Conservation (phyloP, 2,797 vertebrate genomes). For the Mionectes olivaceus region DNA sequence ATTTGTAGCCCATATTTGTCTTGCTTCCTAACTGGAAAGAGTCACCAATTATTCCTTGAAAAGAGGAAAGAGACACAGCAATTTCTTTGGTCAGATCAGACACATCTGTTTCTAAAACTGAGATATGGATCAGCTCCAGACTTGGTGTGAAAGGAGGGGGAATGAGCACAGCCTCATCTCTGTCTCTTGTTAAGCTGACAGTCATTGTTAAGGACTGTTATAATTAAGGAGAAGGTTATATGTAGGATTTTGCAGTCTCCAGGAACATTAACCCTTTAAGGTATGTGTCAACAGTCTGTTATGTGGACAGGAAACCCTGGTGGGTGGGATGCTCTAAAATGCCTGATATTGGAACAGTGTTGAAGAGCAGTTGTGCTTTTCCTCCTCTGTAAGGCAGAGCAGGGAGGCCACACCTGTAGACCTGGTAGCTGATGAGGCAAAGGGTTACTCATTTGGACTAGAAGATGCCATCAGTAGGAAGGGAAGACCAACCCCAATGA, state of each 20-base stretch:
- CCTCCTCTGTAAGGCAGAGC: neutral
- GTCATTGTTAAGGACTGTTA: neutral
- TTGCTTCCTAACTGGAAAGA: neutral
- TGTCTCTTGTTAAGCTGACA: neutral
- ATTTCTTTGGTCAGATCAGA: neutral
- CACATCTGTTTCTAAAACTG: neutral
- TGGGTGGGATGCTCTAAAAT: neutral
- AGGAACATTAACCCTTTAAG: neutral
- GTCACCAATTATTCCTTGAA: neutral
- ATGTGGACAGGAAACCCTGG: neutral
- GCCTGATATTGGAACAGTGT: neutral
- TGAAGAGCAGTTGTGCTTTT: neutral
- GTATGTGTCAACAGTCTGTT: neutral
- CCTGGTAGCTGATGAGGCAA: fast-evolving
- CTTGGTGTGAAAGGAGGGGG: neutral
- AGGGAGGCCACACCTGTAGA: neutral
- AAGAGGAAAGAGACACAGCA: neutral
- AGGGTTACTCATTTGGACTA: neutral
- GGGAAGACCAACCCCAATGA: neutral
- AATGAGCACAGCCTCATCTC: neutral
- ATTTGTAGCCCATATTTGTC: neutral
- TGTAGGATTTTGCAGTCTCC: neutral
- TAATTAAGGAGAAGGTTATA: neutral
- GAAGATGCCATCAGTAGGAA: neutral
- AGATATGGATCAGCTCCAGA: neutral